These are phyloP conservation scores for Myotis findleyi DNA, from an alignment of 2,797 vertebrate species.

Conservation along the genomic window DNA sequence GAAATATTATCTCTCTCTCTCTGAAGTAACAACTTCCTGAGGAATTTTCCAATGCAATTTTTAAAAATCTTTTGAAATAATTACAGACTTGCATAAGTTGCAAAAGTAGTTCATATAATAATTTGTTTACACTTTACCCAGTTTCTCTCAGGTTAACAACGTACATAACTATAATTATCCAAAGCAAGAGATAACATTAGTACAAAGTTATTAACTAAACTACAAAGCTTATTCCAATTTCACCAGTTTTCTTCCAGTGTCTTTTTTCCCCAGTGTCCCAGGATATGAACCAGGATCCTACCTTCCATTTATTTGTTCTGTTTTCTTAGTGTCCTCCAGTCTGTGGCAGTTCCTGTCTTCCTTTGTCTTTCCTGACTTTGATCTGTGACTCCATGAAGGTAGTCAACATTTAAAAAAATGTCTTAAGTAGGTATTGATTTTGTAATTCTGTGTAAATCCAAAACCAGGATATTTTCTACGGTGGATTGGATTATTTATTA, in stretches of 20 bases:
- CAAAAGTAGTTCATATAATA: slow-evolving; percentile 13
- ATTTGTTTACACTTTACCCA: neutral
- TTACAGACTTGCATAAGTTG: slow-evolving; percentile 10
- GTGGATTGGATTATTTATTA: neutral
- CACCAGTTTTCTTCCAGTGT: neutral
- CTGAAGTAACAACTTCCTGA: slow-evolving; percentile 67
- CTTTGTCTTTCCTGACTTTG: neutral
- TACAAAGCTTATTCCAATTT: neutral
- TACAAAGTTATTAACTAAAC: neutral
- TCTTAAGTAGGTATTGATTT: neutral
- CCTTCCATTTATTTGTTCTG: neutral
- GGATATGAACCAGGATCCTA: neutral
- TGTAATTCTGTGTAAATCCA: neutral
- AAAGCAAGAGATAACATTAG: neutral
- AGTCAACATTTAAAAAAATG: slow-evolving; percentile 3
- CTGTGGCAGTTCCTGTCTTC: neutral
- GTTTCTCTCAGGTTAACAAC: neutral
- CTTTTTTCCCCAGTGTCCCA: neutral
- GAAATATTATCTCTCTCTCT: slow-evolving; percentile 29
- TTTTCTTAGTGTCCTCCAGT: slow-evolving; percentile 14
- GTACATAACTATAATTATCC: neutral
- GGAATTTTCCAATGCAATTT: slow-evolving; percentile 56
- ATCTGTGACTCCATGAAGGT: neutral
- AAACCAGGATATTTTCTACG: slow-evolving; percentile 23
- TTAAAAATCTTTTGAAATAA: slow-evolving; percentile 56